Evolutionary conservation across 2,113 vertebrate genomes (phyloP).

Genomic region (Ifrita kowaldi): DNA sequence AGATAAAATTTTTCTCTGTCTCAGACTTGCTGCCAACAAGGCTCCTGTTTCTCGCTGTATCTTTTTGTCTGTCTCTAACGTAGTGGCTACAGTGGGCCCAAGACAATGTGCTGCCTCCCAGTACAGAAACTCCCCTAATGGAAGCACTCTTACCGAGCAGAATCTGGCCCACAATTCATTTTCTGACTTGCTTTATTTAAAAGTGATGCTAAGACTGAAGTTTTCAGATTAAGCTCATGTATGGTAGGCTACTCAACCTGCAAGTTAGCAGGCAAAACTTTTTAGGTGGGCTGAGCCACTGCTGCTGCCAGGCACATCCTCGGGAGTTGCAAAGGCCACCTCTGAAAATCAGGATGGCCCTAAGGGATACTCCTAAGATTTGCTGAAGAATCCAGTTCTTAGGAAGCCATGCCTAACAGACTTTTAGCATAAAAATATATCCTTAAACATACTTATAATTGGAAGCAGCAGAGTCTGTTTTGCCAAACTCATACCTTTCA

Average conservation of each 20-base stretch:
- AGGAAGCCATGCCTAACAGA: neutral
- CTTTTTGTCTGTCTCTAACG: neutral
- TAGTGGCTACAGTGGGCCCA: neutral
- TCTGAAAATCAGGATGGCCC: neutral
- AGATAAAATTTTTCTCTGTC: neutral
- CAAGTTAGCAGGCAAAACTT: neutral
- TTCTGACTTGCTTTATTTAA: neutral
- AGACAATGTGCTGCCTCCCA: accelerated
- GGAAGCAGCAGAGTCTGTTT: neutral
- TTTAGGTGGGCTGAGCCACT: neutral
- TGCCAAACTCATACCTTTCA: neutral
- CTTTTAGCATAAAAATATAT: neutral
- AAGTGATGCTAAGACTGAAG: neutral
- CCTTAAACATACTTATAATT: neutral
- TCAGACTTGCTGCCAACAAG: neutral
- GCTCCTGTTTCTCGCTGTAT: neutral
- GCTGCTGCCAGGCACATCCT: neutral
- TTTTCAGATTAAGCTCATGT: neutral
- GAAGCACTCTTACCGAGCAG: neutral
- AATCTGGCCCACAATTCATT: neutral
- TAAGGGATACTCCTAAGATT: neutral
- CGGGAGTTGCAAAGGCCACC: neutral
- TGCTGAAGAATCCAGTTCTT: neutral
- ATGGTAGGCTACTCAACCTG: neutral
- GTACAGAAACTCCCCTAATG: neutral